A percentile compares a stretch with the other conserved stretches of the same genome.
Conservation (phyloP, 2,888 invertebrate genomes). For the Eulithis prunata region DNA sequence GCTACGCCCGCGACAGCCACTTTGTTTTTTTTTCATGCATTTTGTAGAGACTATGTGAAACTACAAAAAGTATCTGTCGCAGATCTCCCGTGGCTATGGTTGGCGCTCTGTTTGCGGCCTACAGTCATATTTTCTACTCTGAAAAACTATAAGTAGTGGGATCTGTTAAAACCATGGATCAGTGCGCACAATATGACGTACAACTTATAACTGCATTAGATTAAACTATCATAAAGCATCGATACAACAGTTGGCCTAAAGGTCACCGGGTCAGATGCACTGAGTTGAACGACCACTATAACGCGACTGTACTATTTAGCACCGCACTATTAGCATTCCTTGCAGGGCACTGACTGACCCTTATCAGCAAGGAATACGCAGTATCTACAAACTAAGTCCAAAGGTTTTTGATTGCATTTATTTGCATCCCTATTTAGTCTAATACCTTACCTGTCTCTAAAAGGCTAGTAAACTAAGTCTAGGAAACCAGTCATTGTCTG, state of each 20-base stretch:
- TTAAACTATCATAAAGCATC: constrained; percentile 43
- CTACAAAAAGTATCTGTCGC: too few species aligned
- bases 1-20: too few species aligned
- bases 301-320: constrained; percentile 49
- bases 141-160: too few species aligned
- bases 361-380: constrained; percentile 43
- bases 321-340: constrained; percentile 55
- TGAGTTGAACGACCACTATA: constrained; percentile 61
- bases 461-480: not conserved
- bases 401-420: constrained; percentile 6
- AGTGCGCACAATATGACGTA: not conserved
- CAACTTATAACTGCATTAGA: constrained; percentile 42
- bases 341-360: constrained; percentile 49
- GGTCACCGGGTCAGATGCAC: constrained; percentile 61
- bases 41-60: too few species aligned
- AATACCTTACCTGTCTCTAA: not conserved
- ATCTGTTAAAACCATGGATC: too few species aligned
- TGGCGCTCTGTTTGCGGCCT: too few species aligned
- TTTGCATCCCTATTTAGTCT: too few species aligned
- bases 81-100: too few species aligned
- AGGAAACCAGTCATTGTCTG: not conserved
- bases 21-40: too few species aligned
- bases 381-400: constrained; percentile 21
- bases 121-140: not conserved
- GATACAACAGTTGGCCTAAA: constrained; percentile 47